Percentiles rank a stretch among this genome's conserved stretches.
These are phyloP conservation scores for Cranoglanis bouderius DNA, from an alignment of 2,113 vertebrate species.

Conservation along the genomic window DNA sequence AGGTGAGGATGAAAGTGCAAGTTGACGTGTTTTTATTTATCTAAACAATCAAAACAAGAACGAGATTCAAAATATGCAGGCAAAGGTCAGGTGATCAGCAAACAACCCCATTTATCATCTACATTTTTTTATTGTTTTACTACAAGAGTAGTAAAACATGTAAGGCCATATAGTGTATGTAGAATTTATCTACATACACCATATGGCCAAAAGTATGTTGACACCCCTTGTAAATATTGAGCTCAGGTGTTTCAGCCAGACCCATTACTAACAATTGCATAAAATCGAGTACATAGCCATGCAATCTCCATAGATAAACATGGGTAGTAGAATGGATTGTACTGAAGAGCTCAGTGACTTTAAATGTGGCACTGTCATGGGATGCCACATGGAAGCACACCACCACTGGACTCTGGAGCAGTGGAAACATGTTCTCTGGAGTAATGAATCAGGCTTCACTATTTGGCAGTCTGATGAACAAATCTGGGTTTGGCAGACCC, in stretches of 20 bases:
- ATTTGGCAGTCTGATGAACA: neutral
- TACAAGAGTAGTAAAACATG: too few species aligned
- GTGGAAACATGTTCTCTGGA: neutral
- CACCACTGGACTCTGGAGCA: neutral
- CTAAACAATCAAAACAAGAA: too few species aligned
- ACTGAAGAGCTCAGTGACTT: neutral
- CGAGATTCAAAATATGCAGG: too few species aligned
- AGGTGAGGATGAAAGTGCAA: too few species aligned
- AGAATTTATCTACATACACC: neutral
- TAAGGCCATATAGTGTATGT: too few species aligned
- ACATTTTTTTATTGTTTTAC: too few species aligned
- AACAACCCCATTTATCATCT: too few species aligned
- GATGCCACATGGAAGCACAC: neutral
- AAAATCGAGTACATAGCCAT: neutral
- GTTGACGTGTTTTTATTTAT: too few species aligned
- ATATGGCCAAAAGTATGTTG: neutral
- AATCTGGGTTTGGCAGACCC: neutral
- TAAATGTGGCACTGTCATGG: neutral
- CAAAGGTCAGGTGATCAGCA: too few species aligned
- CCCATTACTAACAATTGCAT: neutral
- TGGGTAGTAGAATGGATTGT: neutral
- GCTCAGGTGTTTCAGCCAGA: neutral
- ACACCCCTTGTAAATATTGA: neutral
- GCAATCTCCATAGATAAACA: neutral
- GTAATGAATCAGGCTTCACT: neutral